Percentiles rank a stretch among this genome's conserved stretches.
Evolutionary conservation across 1,140 invertebrate species (phyloP).

Genomic region (Prorops nasuta): DNA sequence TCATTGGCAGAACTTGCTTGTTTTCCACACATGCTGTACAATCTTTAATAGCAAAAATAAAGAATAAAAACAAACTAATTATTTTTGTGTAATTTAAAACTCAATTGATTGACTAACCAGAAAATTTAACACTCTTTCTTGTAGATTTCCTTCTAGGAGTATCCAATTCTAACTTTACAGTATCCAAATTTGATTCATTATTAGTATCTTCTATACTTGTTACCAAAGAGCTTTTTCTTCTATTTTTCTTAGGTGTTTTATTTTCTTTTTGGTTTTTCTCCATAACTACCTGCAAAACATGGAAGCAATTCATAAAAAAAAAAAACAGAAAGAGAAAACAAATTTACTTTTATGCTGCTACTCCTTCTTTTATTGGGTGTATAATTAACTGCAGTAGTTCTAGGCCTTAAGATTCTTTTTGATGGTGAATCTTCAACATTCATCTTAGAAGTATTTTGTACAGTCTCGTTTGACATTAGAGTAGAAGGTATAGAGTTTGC

Average conservation of each 20-base stretch:
- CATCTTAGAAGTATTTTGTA: no score
- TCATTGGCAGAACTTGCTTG: conserved; percentile 23
- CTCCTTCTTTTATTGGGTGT: background rate
- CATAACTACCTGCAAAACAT: background rate
- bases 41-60: conserved; percentile 9
- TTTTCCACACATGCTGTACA: conserved; percentile 11
- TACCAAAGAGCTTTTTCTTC: background rate
- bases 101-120: background rate
- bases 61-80: background rate
- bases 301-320: background rate
- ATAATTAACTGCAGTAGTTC: background rate
- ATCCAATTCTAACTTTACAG: no score
- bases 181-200: no score
- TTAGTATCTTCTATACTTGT: background rate
- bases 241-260: background rate
- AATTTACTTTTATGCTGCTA: no score
- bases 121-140: background rate
- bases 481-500: no score
- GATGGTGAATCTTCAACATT: background rate
- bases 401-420: background rate
- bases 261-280: background rate
- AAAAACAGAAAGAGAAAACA: background rate
- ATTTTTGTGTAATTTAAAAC: background rate
- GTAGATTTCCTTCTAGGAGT: background rate
- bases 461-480: no score